Conservation (phyloP, 2,797 vertebrate species). For the Emydoidea blandingii region DNA sequence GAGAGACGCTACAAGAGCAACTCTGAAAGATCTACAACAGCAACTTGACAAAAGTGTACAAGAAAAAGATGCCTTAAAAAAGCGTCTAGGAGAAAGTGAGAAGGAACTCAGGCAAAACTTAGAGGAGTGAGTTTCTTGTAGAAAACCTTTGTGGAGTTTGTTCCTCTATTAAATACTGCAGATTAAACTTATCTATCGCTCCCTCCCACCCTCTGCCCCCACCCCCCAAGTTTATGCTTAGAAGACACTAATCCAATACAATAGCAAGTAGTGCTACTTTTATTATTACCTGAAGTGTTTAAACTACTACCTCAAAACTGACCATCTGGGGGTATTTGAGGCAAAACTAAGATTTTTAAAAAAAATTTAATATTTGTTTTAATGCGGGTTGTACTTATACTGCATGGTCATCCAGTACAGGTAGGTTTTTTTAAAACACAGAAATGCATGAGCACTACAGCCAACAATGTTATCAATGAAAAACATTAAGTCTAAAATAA, state of each 20-base stretch:
- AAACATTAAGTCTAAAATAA: neutral
- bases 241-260: neutral
- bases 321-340: neutral
- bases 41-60: constrained; percentile 81
- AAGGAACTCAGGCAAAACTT: constrained; percentile 89
- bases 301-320: neutral
- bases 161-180: neutral
- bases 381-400: neutral
- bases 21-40: constrained; percentile 84
- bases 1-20: constrained; percentile 79
- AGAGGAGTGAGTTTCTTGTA: constrained; percentile 90
- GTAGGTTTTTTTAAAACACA: neutral
- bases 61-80: constrained; percentile 85
- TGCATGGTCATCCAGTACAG: neutral
- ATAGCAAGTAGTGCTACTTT: neutral
- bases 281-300: neutral
- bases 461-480: neutral
- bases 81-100: constrained; percentile 88
- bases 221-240: neutral
- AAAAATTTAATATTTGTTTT: neutral
- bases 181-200: neutral
- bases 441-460: neutral
- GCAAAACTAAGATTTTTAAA: neutral
- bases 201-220: neutral
- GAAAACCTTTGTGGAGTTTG: neutral